phyloP scores from a whole-genome alignment of 2,797 vertebrate species.

The Diceros bicornis region DNA sequence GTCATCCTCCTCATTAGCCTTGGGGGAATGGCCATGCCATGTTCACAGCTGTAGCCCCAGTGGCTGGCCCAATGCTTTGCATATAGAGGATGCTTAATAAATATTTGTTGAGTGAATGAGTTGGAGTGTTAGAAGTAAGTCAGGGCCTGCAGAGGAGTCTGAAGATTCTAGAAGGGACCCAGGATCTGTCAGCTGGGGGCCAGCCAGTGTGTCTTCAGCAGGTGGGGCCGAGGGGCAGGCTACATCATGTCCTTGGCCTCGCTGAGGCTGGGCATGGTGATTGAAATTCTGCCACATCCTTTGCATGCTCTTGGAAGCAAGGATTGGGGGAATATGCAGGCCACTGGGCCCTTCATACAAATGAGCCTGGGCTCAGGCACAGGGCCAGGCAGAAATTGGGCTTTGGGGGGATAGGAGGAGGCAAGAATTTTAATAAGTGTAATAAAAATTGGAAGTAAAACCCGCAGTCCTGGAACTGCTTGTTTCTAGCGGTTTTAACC shows the following conservation, averaged over 20 bases:
- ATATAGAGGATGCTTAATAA: background rate
- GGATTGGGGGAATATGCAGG: background rate
- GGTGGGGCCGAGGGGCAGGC: background rate
- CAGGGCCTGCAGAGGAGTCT: background rate
- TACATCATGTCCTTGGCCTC: background rate
- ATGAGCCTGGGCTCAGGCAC: conserved; percentile 70
- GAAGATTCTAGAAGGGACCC: background rate
- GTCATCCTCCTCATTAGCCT: conserved; percentile 48
- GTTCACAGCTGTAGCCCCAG: background rate
- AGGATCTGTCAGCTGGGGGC: background rate
- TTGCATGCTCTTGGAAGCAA: background rate
- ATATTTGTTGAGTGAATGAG: background rate
- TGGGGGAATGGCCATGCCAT: background rate
- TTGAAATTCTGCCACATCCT: conserved; percentile 18
- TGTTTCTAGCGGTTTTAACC: background rate
- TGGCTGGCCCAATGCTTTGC: background rate
- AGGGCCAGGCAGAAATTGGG: conserved; percentile 42
- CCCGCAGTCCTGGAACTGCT: background rate
- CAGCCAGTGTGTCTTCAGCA: background rate
- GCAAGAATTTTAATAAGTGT: conserved; percentile 77
- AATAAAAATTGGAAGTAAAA: conserved; percentile 66
- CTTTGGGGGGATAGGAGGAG: conserved; percentile 36
- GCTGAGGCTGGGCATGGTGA: background rate
- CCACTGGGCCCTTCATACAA: background rate
- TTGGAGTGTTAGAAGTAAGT: background rate